Evolutionary conservation across 2,113 vertebrate species (phyloP).

Genomic region (Riparia riparia): DNA sequence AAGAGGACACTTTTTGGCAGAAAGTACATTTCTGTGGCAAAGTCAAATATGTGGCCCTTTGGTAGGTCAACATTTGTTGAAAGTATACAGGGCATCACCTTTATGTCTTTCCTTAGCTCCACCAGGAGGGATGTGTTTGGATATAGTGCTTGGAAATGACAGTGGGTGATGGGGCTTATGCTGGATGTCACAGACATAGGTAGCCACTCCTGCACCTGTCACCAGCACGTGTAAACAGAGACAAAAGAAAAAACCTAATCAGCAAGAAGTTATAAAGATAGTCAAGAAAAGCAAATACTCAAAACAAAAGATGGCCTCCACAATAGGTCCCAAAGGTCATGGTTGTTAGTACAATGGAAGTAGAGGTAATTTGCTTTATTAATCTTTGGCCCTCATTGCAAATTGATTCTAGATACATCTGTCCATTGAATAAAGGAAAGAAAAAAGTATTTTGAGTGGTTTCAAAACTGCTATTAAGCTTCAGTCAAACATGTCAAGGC

Average conservation of each 20-base stretch:
- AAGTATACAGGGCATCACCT: background rate
- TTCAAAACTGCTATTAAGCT: background rate
- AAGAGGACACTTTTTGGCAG: background rate
- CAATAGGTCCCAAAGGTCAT: background rate
- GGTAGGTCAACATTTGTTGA: background rate
- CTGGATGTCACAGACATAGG: rapidly evolving
- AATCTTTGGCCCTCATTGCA: background rate
- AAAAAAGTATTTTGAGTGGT: background rate
- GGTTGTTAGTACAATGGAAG: background rate
- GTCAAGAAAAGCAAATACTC: background rate
- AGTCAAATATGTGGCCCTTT: background rate
- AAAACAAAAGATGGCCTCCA: background rate
- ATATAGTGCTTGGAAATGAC: background rate
- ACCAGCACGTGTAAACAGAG: background rate
- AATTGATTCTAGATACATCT: background rate
- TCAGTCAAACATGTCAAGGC: background rate
- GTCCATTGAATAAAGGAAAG: background rate
- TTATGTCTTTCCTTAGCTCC: background rate
- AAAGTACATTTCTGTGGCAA: background rate
- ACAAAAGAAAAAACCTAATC: rapidly evolving
- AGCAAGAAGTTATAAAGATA: background rate
- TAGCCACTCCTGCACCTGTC: background rate
- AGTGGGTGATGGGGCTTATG: rapidly evolving
- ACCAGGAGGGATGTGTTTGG: background rate
- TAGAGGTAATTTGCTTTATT: background rate